Evolutionary conservation across 2,888 invertebrate species (phyloP), one percentile per base, ranked within the genome.

Genomic region (Cantharis lateralis): DNA sequence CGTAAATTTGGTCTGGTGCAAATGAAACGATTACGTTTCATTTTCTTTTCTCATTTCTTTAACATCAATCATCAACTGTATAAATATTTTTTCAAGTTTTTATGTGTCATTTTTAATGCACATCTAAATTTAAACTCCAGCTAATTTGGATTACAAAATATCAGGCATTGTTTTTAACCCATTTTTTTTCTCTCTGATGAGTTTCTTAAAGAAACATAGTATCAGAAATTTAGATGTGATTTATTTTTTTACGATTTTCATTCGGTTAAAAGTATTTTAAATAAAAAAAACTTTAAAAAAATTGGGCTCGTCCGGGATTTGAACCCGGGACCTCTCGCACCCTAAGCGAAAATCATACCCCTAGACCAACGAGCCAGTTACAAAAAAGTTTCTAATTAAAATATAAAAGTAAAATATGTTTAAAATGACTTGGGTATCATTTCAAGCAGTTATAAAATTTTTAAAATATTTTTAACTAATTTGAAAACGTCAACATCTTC

Each of bases 321-420:
- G 89, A 90, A 89, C 89, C 89, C 90, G 89, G 89, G 89, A 89
- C 89, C 89, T 90, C 90, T 89, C 89, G 89, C 89, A 91, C 91
- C 91, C 91, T 91, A 91, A 91, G 91, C 91, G 91, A 91, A 90
- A 91, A 91, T 91, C 91, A 91, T 91, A 91, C 91, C 91, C 91
- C 91, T 91, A 91, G 91, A 91, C 91, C 91, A 91, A 91, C 91
- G 91, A 91, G 91, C 91, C 91, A 68, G 32, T 66, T 68, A 15
- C 7, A 15, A 20, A n/a, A 26, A 15, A 5, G 5, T n/a, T 48
- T n/a, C 5, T 13, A 5, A n/a, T 0, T 4, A 7, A 4, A 48
- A 1, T 48, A n/a, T n/a, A n/a, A 48, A n/a, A 13, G 3, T 26
- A 7, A 18, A 18, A 18, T 18, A 18, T 2, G 3, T 18, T 2